Percentiles rank a stretch among this genome's conserved stretches.
Conservation (phyloP, 1,140 invertebrate species). For the Meloidogyne chitwoodi region DNA sequence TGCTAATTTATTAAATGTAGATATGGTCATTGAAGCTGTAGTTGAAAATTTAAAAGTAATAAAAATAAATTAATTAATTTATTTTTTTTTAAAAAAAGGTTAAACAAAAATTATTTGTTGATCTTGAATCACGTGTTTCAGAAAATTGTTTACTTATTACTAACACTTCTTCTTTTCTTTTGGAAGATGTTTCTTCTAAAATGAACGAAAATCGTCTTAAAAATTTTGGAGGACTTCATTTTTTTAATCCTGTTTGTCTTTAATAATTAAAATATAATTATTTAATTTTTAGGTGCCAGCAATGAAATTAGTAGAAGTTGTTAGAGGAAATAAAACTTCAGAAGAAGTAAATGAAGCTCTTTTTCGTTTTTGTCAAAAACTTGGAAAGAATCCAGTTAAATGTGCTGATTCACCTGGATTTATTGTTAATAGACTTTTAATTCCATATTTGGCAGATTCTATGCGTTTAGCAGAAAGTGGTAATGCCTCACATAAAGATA, state of each 20-base stretch:
- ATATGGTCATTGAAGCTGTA: conserved; percentile 51
- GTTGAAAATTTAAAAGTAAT: conserved; percentile 56
- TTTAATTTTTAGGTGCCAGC: conserved; percentile 68
- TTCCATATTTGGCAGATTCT: conserved; percentile 75
- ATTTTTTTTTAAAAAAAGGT: conserved; percentile 22
- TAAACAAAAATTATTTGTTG: background rate
- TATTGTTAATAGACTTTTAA: conserved; percentile 77
- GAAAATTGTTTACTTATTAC: conserved; percentile 69
- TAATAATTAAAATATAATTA: background rate
- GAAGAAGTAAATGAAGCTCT: conserved; percentile 72
- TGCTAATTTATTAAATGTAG: conserved; percentile 41
- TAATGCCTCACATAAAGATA: conserved; percentile 63
- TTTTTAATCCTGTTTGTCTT: conserved; percentile 74
- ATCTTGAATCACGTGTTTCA: background rate
- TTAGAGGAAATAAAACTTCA: conserved; percentile 64
- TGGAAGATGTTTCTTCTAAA: conserved; percentile 73
- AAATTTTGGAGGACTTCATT: conserved; percentile 78
- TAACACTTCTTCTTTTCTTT: conserved; percentile 81
- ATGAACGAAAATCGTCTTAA: conserved; percentile 62
- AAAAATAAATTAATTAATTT: conserved; percentile 19
- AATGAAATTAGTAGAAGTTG: conserved; percentile 79
- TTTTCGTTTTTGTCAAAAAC: conserved; percentile 73
- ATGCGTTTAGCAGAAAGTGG: conserved; percentile 75
- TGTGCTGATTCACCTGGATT: conserved; percentile 75
- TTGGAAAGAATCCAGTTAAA: conserved; percentile 61